phyloP scores from a whole-genome alignment of 2,113 vertebrate species.

The Eleginops maclovinus region DNA sequence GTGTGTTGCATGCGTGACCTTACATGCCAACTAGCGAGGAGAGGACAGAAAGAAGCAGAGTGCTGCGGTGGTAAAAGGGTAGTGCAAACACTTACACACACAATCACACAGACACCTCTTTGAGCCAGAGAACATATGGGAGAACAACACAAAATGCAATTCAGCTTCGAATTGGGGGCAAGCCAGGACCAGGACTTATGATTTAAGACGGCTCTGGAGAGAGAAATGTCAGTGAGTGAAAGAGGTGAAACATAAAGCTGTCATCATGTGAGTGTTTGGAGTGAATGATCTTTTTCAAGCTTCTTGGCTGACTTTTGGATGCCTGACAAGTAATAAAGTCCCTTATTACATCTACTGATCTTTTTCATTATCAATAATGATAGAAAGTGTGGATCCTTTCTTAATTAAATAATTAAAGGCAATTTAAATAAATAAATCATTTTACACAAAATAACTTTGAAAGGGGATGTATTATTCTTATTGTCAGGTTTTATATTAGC shows the following conservation, averaged over 20 bases:
- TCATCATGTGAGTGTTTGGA: background rate
- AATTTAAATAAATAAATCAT: too few relatives aligned
- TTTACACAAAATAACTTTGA: too few relatives aligned
- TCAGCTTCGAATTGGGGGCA: conserved; percentile 31
- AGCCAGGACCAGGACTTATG: conserved; percentile 43
- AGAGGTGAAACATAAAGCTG: background rate
- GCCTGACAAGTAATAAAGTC: background rate
- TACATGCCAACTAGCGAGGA: conserved; percentile 49
- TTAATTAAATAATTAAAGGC: too few relatives aligned
- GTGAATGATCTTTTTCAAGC: background rate
- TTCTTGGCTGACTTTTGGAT: background rate
- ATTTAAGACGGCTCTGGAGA: conserved; percentile 23
- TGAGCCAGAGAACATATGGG: conserved; percentile 40
- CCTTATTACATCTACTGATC: background rate
- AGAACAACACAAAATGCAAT: conserved; percentile 35
- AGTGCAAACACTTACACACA: conserved; percentile 26
- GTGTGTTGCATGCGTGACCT: conserved; percentile 55
- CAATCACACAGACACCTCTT: background rate
- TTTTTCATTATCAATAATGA: background rate
- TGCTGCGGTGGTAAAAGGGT: conserved; percentile 42
- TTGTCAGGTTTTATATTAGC: too few relatives aligned
- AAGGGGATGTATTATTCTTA: too few relatives aligned
- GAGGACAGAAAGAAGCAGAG: conserved; percentile 36
- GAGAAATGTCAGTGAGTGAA: background rate
- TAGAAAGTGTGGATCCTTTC: background rate